Evolutionary conservation across 2,113 vertebrate species (phyloP).

Genomic region (Eubucco bourcierii): DNA sequence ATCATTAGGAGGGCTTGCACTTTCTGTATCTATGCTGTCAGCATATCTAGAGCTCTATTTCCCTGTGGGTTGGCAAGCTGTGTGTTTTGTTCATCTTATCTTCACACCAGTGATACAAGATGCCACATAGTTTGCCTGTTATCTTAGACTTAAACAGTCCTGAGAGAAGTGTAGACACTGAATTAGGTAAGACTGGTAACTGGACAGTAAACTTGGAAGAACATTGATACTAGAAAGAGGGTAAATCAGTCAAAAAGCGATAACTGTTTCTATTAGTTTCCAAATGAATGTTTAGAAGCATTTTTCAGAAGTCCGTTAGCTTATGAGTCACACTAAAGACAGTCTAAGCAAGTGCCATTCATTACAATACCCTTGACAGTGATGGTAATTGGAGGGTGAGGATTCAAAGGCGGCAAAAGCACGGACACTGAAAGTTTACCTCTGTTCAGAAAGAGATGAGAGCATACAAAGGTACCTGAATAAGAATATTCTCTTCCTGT

Average conservation of each 20-base stretch:
- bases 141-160: not conserved
- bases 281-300: fast-evolving
- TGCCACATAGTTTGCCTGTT: not conserved
- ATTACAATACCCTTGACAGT: not conserved
- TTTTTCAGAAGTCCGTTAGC: not conserved
- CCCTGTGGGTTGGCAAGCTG: not conserved
- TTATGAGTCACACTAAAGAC: not conserved
- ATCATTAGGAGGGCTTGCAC: not conserved
- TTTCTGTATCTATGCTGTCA: not conserved
- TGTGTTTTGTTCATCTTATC: not conserved
- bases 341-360: not conserved
- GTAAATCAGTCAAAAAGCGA: not conserved
- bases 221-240: not conserved
- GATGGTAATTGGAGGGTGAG: not conserved
- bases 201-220: not conserved
- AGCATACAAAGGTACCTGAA: not conserved
- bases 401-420: not conserved
- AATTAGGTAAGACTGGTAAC: not conserved
- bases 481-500: not conserved
- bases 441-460: not conserved
- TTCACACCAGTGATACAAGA: not conserved
- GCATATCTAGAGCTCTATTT: not conserved
- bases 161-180: not conserved
- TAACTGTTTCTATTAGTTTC: not conserved
- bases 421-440: not conserved